Evolutionary conservation across 64 coral and sea anemone genomes (phyloP).

Genomic region (Orbicella faveolata): DNA sequence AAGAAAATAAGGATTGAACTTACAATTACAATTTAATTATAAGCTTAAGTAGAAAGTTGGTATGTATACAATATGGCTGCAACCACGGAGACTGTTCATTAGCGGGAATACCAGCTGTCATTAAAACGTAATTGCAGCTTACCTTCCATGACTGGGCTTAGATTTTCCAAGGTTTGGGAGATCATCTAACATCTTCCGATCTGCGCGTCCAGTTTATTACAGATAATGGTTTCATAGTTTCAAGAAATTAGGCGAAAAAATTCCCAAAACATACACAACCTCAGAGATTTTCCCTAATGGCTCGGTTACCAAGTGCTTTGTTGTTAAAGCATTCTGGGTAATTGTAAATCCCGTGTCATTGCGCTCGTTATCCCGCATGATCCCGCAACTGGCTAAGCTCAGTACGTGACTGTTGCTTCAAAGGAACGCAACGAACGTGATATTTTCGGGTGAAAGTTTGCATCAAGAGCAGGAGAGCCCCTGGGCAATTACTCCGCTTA

Average conservation of each 20-base stretch:
- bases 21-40: background rate
- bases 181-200: background rate
- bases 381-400: no score
- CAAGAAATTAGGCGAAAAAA: background rate
- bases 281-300: background rate
- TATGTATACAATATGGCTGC: constrained; percentile 7
- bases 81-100: constrained; percentile 28
- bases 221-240: background rate
- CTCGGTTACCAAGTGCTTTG: background rate
- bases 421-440: no score
- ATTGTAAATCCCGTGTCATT: background rate
- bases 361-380: background rate
- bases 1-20: background rate
- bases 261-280: constrained; percentile 8
- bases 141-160: constrained; percentile 9
- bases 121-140: background rate
- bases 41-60: background rate
- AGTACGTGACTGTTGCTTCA: no score
- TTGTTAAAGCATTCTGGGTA: background rate
- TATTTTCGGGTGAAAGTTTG: no score
- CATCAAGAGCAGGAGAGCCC: no score
- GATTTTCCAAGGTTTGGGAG: background rate
- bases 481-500: no score
- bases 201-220: background rate
- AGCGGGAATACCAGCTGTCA: background rate